phyloP scores from a whole-genome alignment of 2,797 vertebrate genomes.

The Myotis planiceps region DNA sequence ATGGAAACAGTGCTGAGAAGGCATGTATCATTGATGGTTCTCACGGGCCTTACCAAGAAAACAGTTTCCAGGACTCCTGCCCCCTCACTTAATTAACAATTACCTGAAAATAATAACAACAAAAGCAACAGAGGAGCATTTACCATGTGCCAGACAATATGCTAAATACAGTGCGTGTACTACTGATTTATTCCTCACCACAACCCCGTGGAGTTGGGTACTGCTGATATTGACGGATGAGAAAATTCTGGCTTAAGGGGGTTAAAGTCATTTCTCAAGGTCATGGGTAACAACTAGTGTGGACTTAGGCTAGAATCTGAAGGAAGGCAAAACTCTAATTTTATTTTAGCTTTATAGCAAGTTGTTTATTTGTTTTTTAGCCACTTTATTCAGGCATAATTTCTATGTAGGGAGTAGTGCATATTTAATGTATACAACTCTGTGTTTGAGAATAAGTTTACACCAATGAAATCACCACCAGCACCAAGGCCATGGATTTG shows the following conservation, averaged over 20 bases:
- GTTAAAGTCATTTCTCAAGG: neutral
- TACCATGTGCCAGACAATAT: neutral
- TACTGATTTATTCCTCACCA: neutral
- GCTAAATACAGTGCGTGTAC: neutral
- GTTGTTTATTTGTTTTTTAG: neutral
- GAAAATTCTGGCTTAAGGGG: neutral
- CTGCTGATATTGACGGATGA: neutral
- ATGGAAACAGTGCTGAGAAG: neutral
- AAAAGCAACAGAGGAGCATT: neutral
- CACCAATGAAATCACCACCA: neutral
- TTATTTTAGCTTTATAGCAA: neutral
- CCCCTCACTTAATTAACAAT: slow-evolving; percentile 5
- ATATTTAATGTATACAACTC: neutral
- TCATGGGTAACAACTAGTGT: neutral
- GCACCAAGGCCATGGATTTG: neutral
- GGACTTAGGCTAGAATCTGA: neutral
- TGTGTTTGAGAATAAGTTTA: neutral
- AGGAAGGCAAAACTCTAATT: neutral
- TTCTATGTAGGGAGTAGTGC: neutral
- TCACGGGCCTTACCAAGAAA: neutral
- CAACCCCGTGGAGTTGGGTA: neutral
- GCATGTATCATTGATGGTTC: neutral
- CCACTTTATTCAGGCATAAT: neutral
- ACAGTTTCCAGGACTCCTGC: neutral
- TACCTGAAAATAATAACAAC: neutral